Percentiles rank a stretch among this genome's conserved stretches.
Conservation (phyloP, 2,797 vertebrate genomes). For the Sebastes paucispinis region DNA sequence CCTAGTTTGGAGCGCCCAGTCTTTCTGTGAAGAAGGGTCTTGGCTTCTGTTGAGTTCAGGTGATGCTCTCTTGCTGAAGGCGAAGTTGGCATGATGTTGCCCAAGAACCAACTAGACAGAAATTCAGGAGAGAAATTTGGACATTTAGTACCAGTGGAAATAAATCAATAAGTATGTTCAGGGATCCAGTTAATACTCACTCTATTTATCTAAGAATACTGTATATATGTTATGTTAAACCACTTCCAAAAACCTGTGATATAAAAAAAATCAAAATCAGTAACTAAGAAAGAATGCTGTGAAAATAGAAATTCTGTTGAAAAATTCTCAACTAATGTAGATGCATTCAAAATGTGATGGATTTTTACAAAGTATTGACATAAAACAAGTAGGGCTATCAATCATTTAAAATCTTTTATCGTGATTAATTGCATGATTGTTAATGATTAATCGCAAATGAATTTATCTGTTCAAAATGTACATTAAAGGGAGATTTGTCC, state of each 20-base stretch:
- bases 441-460: too few species aligned
- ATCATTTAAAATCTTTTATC: too few species aligned
- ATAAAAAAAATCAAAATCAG: background rate
- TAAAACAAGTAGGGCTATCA: background rate
- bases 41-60: constrained; percentile 31
- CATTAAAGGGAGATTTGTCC: too few species aligned
- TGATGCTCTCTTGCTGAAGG: constrained; percentile 55
- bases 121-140: background rate
- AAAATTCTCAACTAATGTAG: background rate
- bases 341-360: background rate
- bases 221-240: background rate
- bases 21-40: constrained; percentile 29
- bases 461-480: too few species aligned
- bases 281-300: background rate
- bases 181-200: background rate
- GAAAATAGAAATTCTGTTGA: background rate
- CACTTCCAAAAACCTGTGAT: background rate
- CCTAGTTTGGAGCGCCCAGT: constrained; percentile 48
- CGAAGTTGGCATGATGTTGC: constrained; percentile 65
- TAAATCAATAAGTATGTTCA: background rate
- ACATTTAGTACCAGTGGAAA: background rate
- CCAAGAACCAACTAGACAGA: constrained; percentile 78
- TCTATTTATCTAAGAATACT: background rate
- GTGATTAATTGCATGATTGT: too few species aligned
- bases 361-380: background rate